A percentile compares a stretch with the other conserved stretches of the same genome.
These are phyloP conservation scores for Corythucha ciliata DNA, from an alignment of 2,888 invertebrate species.

Conservation along the genomic window DNA sequence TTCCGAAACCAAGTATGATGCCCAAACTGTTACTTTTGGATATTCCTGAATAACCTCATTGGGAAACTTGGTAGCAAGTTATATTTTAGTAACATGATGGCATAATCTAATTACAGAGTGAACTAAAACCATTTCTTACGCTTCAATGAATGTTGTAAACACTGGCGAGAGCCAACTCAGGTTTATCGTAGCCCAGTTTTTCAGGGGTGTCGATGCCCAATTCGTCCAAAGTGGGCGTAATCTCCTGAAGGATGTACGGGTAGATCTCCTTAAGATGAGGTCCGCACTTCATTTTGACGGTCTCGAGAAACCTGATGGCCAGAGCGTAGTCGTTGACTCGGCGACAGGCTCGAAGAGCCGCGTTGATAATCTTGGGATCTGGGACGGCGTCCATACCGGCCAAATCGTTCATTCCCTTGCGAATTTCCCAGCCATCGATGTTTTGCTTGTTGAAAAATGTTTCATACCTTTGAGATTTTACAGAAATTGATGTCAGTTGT, in stretches of 20 bases:
- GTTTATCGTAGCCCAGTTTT: constrained; percentile 93
- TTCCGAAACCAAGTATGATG: too few species aligned
- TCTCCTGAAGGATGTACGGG: constrained; percentile 80
- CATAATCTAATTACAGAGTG: too few species aligned
- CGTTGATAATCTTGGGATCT: constrained; percentile 78
- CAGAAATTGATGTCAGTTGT: too few species aligned
- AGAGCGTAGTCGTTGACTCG: constrained; percentile 89
- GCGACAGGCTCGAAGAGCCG: constrained; percentile 83
- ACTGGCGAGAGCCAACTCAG: constrained; percentile 76
- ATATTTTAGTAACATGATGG: too few species aligned
- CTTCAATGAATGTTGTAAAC: constrained; percentile 67
- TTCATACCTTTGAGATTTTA: too few species aligned
- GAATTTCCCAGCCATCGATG: constrained; percentile 90
- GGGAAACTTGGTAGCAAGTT: too few species aligned
- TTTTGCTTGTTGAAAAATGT: constrained; percentile 74
- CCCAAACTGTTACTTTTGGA: too few species aligned
- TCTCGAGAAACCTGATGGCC: constrained; percentile 85
- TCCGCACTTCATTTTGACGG: constrained; percentile 82
- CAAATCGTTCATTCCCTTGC: constrained; percentile 83
- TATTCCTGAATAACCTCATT: too few species aligned
- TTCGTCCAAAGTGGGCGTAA: constrained; percentile 84
- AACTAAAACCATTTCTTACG: too few species aligned
- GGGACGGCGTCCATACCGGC: constrained; percentile 76
- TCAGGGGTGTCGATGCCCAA: constrained; percentile 89
- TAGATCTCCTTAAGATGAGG: constrained; percentile 63